These are phyloP conservation scores for Onthophagus sagittarius DNA, from an alignment of 2,888 invertebrate genomes.

Conservation along the genomic window DNA sequence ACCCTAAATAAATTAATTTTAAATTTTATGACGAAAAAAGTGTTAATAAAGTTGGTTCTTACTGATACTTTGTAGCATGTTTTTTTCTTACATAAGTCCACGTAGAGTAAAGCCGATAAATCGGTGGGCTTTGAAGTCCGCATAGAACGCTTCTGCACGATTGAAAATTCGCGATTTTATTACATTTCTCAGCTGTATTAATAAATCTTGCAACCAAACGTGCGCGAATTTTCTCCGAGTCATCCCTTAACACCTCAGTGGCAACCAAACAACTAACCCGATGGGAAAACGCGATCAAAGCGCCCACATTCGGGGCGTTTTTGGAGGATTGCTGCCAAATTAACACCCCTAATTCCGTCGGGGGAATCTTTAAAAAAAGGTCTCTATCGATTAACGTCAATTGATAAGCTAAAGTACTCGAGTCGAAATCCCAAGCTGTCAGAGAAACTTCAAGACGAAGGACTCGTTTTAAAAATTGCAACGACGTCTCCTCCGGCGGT, in stretches of 20 bases:
- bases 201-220: conserved; percentile 53
- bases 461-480: conserved; percentile 44
- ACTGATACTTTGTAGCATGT: conserved; percentile 54
- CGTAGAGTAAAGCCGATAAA: conserved; percentile 50
- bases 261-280: conserved; percentile 52
- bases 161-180: conserved; percentile 52
- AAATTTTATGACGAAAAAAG: too few species aligned
- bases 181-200: conserved; percentile 54
- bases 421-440: conserved; percentile 55
- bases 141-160: conserved; percentile 52
- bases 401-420: conserved; percentile 52
- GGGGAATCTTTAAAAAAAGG: conserved; percentile 51
- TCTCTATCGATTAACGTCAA: conserved; percentile 54
- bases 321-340: conserved; percentile 48
- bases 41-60: conserved; percentile 24
- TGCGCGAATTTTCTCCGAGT: conserved; percentile 49
- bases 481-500: conserved; percentile 34
- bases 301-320: conserved; percentile 52
- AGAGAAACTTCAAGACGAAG: conserved; percentile 46
- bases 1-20: conserved; percentile 36
- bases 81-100: conserved; percentile 52
- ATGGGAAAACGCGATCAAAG: conserved; percentile 53
- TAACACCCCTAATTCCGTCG: conserved; percentile 48
- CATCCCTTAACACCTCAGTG: conserved; percentile 49
- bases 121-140: conserved; percentile 53